Evolutionary conservation across 2,888 invertebrate species (phyloP).

Genomic region (Cosmia pyralina): DNA sequence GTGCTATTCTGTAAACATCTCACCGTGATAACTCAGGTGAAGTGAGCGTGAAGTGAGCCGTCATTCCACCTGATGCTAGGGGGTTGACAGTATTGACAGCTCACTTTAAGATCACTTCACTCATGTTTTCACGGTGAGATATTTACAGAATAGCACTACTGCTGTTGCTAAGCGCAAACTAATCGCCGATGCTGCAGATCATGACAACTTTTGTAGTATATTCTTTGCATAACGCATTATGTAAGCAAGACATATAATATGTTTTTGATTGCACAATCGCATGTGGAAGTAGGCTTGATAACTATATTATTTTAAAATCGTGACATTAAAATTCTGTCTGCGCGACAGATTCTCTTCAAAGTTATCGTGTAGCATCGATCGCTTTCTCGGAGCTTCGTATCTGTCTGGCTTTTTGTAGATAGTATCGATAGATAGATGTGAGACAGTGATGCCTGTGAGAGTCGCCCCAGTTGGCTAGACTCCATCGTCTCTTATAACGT

Average conservation of each 20-base stretch:
- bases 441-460: conserved; percentile 55
- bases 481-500: conserved; percentile 69
- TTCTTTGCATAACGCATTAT: conserved; percentile 43
- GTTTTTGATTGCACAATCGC: conserved; percentile 48
- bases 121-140: no score
- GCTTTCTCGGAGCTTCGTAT: conserved; percentile 39
- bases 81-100: no score
- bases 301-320: conserved; percentile 13
- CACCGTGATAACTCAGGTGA: no score
- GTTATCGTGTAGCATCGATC: conserved; percentile 43
- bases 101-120: no score
- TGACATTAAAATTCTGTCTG: conserved; percentile 25
- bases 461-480: conserved; percentile 75
- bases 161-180: conserved; percentile 55
- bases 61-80: no score
- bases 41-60: no score
- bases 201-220: conserved; percentile 22
- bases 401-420: conserved; percentile 47
- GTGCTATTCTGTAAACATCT: no score
- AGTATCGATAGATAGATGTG: conserved; percentile 50
- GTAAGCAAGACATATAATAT: conserved; percentile 37
- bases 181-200: conserved; percentile 34
- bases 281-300: conserved; percentile 11
- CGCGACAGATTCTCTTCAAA: conserved; percentile 14
- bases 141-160: no score